These are phyloP conservation scores for Lepus townsendii DNA, from an alignment of 2,797 vertebrate genomes.

Conservation along the genomic window DNA sequence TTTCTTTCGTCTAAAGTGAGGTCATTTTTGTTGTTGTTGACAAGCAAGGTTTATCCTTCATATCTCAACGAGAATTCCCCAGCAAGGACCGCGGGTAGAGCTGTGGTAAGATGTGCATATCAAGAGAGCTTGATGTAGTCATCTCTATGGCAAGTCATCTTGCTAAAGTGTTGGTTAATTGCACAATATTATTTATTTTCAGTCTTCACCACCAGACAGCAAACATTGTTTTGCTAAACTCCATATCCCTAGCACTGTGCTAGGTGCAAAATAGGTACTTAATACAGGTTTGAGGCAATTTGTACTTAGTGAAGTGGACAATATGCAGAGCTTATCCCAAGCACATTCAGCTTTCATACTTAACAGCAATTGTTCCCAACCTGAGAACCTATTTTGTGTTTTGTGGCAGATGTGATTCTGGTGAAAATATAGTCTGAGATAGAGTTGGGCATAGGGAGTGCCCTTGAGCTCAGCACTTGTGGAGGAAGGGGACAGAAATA, in stretches of 20 bases:
- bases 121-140: neutral
- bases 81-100: neutral
- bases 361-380: neutral
- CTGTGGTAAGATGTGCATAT: neutral
- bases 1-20: conserved; percentile 37
- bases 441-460: neutral
- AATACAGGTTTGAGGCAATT: neutral
- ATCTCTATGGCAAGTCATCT: neutral
- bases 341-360: neutral
- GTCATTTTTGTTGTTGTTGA: neutral
- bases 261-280: neutral
- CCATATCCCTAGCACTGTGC: neutral
- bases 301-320: neutral
- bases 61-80: neutral
- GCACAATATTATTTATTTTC: neutral
- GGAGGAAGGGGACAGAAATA: neutral
- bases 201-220: neutral
- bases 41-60: neutral
- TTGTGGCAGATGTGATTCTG: neutral
- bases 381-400: neutral
- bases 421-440: neutral
- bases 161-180: neutral
- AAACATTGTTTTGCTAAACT: conserved; percentile 3
- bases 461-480: neutral
- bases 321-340: neutral